Evolutionary conservation across 2,888 invertebrate genomes (phyloP).

Genomic region (Caenorhabditis macrosperma): DNA sequence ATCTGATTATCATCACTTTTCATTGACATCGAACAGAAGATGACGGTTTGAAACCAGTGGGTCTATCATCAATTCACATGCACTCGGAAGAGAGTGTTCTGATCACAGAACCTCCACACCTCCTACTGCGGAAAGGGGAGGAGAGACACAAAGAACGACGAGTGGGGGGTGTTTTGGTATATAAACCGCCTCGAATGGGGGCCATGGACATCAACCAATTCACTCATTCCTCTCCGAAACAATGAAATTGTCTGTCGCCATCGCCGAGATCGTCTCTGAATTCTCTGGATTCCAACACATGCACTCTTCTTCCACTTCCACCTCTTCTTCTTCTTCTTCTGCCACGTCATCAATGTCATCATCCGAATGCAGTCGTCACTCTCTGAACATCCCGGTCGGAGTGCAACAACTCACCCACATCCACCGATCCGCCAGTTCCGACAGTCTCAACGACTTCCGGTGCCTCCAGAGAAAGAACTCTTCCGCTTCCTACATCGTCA

Average conservation of each 20-base stretch:
- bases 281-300: constrained; percentile 44
- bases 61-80: background rate
- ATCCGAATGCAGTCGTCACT: constrained; percentile 21
- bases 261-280: constrained; percentile 43
- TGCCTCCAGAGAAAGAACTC: constrained; percentile 16
- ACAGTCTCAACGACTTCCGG: constrained; percentile 29
- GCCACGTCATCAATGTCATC: too few relatives aligned
- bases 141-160: background rate
- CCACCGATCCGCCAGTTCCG: constrained; percentile 5
- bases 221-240: background rate
- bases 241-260: constrained; percentile 35
- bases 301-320: constrained; percentile 8
- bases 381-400: constrained; percentile 36
- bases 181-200: background rate
- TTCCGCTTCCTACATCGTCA: constrained; percentile 19
- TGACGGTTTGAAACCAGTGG: background rate
- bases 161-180: background rate
- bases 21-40: background rate
- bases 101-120: constrained; percentile 6
- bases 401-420: background rate
- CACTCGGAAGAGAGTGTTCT: background rate
- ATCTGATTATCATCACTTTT: constrained; percentile 8
- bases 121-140: background rate
- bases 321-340: constrained; percentile 12
- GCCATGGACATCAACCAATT: background rate